A percentile compares a stretch with the other conserved stretches of the same genome.
Conservation (phyloP, 2,797 vertebrate species). For the Ficedula albicollis region DNA sequence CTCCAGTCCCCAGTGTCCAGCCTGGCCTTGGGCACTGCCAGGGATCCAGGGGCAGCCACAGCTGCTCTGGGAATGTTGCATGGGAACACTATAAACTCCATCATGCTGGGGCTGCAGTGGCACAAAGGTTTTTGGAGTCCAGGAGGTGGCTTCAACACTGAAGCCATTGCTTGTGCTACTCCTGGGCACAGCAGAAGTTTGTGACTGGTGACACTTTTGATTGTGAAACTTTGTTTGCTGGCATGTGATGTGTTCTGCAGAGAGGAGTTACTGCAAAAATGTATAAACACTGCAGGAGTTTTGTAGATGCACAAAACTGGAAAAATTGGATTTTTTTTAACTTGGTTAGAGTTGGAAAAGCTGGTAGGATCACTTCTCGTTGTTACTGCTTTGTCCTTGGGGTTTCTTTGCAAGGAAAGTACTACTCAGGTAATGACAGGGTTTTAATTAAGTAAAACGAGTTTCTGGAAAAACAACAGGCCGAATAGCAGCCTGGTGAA, state of each 20-base stretch:
- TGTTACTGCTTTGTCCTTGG: neutral
- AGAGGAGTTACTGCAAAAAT: neutral
- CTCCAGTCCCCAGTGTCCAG: neutral
- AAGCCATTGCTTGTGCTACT: rapidly evolving
- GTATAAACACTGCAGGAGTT: neutral
- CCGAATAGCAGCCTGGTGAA: neutral
- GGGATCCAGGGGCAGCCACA: neutral
- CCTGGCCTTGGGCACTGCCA: neutral
- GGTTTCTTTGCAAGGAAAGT: neutral
- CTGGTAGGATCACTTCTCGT: neutral
- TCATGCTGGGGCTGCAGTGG: rapidly evolving
- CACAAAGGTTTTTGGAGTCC: neutral
- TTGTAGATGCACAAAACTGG: neutral
- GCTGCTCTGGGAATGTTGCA: rapidly evolving
- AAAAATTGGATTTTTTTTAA: neutral
- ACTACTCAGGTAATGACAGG: neutral
- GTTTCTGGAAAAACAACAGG: neutral
- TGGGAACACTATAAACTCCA: rapidly evolving
- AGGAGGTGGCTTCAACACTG: neutral
- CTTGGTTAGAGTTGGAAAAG: neutral
- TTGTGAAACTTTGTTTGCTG: neutral
- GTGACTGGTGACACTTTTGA: neutral
- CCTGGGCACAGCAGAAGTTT: neutral
- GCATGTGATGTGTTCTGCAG: neutral
- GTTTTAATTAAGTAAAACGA: neutral